Evolutionary conservation across 2,888 invertebrate genomes (phyloP), one percentile per base, ranked within the genome.

Genomic region (Pristionchus fissidentatus): DNA sequence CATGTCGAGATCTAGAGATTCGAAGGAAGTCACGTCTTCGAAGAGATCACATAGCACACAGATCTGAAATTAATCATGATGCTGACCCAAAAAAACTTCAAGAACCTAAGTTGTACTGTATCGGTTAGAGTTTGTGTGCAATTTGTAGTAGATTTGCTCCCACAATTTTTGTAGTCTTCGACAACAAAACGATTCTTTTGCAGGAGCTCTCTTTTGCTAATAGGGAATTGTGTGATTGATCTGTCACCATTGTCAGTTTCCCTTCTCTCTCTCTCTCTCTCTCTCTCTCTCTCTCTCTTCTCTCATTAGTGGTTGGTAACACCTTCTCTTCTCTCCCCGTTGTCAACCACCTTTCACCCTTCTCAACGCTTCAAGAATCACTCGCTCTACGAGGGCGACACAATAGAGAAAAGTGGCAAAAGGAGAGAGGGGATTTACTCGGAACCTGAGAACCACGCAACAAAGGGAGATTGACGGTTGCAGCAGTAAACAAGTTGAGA

Each of bases 1-100:
- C 83, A 90, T 85, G 15, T 89, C 85, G 1, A 77, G 75, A 66
- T 88, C 89, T 0, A 89, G 86, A n/a, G 87, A 85, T 10, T 84
- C 85, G 84, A 90, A 91, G 3, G 87, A 86, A 0, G 85, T 75
- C 3, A 85, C 70, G 66, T 91, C 92, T 81, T 91, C 88, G 84
- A 92, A 90, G 35, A 92, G 86, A 83, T 91, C 91, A 1, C 91
- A 91, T 1, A 90, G 84, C 57, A 88, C 83, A 29, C 84, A 84
- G 70, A 88, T 83, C 86, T 86, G 75, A 52, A 83, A 66, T 62
- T 66, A 15, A 8, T 52, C n/a, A 8, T 22, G 22, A 52, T 8
- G 15, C 3, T 52, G 22, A 60, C 29, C 15, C 29, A 32, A 26
- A 57, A 57, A 10, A 3, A 22, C 57, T 29, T 26, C 10, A 5